Conservation (phyloP, 2,888 invertebrate genomes). For the Cylloceria caligata region DNA sequence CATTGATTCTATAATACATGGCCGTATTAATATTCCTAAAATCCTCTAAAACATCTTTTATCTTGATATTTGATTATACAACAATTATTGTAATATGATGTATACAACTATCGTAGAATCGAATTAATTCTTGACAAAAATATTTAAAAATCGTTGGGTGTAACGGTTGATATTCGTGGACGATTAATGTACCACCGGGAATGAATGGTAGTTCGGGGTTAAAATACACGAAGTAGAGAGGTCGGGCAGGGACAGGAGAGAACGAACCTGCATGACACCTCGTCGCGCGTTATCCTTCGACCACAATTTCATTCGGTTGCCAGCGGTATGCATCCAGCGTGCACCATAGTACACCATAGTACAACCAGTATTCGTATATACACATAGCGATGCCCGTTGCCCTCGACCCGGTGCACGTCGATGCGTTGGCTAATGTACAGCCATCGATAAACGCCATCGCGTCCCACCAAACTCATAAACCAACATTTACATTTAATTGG, state of each 20-base stretch:
- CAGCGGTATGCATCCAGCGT: constrained; percentile 35
- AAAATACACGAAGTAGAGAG: constrained; percentile 61
- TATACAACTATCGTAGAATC: constrained; percentile 1
- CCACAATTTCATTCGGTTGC: constrained; percentile 76
- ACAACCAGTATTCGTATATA: neutral
- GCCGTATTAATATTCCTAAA: too few species aligned
- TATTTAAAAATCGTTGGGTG: constrained; percentile 56
- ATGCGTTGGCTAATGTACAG: constrained; percentile 79
- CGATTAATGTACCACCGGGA: constrained; percentile 59
- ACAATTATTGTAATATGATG: neutral
- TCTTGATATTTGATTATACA: too few species aligned
- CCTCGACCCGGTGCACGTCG: constrained; percentile 74
- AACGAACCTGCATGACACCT: constrained; percentile 63
- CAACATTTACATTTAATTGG: constrained; percentile 84
- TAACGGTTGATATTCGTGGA: constrained; percentile 58
- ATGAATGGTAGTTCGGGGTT: constrained; percentile 56
- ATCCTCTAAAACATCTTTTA: too few species aligned
- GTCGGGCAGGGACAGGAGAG: constrained; percentile 34
- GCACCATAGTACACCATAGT: constrained; percentile 25
- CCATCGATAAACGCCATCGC: constrained; percentile 82
- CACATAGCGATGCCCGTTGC: constrained; percentile 24
- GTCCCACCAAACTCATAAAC: constrained; percentile 81
- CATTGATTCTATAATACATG: too few species aligned
- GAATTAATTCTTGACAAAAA: constrained; percentile 12
- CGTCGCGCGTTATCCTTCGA: constrained; percentile 75